These are phyloP conservation scores for Rhagoletis pomonella DNA, from an alignment of 1,140 invertebrate species.

Conservation along the genomic window DNA sequence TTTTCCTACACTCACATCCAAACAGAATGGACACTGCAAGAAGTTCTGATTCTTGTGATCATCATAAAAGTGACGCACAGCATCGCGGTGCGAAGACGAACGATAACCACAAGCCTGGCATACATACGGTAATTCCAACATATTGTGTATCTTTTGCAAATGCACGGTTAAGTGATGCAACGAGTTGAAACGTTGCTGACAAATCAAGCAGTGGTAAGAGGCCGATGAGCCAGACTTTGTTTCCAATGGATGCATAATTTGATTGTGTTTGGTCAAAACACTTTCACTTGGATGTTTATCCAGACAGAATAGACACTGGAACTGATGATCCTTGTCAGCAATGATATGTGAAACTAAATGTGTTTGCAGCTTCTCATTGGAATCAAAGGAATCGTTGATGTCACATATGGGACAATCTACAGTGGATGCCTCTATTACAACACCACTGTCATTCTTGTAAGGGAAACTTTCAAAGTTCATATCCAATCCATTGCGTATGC, in stretches of 20 bases:
- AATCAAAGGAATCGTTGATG: conserved; percentile 75
- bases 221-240: conserved; percentile 76
- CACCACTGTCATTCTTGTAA: conserved; percentile 58
- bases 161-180: conserved; percentile 82
- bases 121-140: conserved; percentile 86
- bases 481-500: conserved; percentile 67
- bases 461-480: conserved; percentile 68
- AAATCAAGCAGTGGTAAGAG: conserved; percentile 81
- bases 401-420: conserved; percentile 78
- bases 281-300: conserved; percentile 75
- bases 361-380: conserved; percentile 80
- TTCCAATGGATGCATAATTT: conserved; percentile 77
- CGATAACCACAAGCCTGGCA: conserved; percentile 84
- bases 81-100: conserved; percentile 83
- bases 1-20: conserved; percentile 76
- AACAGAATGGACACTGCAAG: conserved; percentile 84
- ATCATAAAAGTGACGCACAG: conserved; percentile 83
- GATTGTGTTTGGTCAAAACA: conserved; percentile 76
- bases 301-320: conserved; percentile 78
- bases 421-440: conserved; percentile 5
- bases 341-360: conserved; percentile 82
- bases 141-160: conserved; percentile 84
- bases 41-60: conserved; percentile 79
- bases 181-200: conserved; percentile 78
- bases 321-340: conserved; percentile 71